A percentile compares a stretch with the other conserved stretches of the same genome.
These are phyloP conservation scores for Steinernema carpocapsae DNA, from an alignment of 2,888 invertebrate species.

Conservation along the genomic window DNA sequence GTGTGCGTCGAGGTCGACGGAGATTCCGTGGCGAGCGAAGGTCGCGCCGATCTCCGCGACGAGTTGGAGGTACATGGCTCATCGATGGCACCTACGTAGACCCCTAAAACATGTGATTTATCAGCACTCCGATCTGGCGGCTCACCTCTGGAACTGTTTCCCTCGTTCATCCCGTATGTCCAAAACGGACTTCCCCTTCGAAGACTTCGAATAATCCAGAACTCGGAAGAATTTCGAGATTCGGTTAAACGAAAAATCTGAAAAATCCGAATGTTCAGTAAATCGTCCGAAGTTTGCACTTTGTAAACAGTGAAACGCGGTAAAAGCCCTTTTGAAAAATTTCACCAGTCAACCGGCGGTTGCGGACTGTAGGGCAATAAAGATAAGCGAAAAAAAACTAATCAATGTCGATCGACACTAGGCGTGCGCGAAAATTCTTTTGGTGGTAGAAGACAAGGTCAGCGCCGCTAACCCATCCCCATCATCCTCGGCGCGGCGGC, in stretches of 20 bases:
- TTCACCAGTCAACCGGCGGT: conserved; percentile 17
- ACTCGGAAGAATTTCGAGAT: neutral
- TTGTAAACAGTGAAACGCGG: neutral
- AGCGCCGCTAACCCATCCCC: conserved; percentile 27
- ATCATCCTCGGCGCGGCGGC: neutral
- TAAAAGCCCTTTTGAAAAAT: neutral
- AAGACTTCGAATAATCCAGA: neutral
- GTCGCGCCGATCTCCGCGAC: conserved; percentile 3
- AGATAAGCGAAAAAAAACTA: conserved; percentile 34
- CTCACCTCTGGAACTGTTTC: conserved; percentile 8
- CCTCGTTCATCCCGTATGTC: conserved; percentile 25
- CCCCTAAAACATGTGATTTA: neutral
- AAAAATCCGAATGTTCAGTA: neutral
- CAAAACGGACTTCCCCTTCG: conserved; percentile 1
- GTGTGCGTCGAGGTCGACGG: conserved; percentile 13
- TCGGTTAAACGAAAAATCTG: neutral
- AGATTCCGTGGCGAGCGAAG: neutral
- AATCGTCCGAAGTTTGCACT: neutral
- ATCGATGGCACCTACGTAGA: conserved; percentile 20
- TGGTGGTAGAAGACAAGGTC: conserved; percentile 19
- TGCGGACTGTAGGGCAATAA: conserved; percentile 29
- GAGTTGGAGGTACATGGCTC: conserved; percentile 24
- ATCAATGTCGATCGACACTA: conserved; percentile 33
- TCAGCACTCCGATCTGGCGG: neutral
- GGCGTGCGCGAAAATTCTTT: conserved; percentile 29